These are phyloP conservation scores for Herminia tarsipennalis DNA, from an alignment of 2,888 invertebrate genomes.

Conservation along the genomic window DNA sequence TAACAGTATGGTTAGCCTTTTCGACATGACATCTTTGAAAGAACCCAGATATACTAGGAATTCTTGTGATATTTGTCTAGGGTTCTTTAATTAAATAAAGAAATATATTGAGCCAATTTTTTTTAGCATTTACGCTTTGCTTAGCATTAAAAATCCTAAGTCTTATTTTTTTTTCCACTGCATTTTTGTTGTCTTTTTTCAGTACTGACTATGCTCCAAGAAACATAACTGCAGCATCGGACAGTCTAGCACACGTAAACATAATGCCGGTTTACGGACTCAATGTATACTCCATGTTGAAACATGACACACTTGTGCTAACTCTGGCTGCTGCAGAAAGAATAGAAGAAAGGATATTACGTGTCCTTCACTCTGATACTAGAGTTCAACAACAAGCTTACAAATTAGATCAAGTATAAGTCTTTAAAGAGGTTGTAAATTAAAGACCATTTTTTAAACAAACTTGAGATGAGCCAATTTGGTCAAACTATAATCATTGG, in stretches of 20 bases:
- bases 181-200: constrained; percentile 52
- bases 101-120: too few relatives aligned
- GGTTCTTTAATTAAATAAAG: too few relatives aligned
- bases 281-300: constrained; percentile 98
- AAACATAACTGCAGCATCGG: constrained; percentile 94
- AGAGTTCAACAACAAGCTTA: constrained; percentile 77
- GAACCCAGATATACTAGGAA: too few relatives aligned
- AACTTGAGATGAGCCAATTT: too few relatives aligned
- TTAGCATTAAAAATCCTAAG: too few relatives aligned
- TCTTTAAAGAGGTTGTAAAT: too few relatives aligned
- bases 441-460: too few relatives aligned
- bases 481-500: too few relatives aligned
- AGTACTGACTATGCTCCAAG: constrained; percentile 94
- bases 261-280: constrained; percentile 98
- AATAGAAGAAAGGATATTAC: constrained; percentile 92
- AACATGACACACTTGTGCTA: constrained; percentile 96
- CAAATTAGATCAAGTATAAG: constrained; percentile 86
- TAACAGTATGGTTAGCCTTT: too few relatives aligned
- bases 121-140: too few relatives aligned
- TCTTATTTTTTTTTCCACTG: background rate
- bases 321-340: constrained; percentile 93
- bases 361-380: constrained; percentile 88
- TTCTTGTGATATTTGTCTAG: too few relatives aligned
- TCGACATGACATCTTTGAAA: too few relatives aligned
- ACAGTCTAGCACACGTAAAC: constrained; percentile 92